A percentile compares a stretch with the other conserved stretches of the same genome.
Evolutionary conservation across 1,140 invertebrate genomes (phyloP).

Genomic region (Reticulitermes speratus): DNA sequence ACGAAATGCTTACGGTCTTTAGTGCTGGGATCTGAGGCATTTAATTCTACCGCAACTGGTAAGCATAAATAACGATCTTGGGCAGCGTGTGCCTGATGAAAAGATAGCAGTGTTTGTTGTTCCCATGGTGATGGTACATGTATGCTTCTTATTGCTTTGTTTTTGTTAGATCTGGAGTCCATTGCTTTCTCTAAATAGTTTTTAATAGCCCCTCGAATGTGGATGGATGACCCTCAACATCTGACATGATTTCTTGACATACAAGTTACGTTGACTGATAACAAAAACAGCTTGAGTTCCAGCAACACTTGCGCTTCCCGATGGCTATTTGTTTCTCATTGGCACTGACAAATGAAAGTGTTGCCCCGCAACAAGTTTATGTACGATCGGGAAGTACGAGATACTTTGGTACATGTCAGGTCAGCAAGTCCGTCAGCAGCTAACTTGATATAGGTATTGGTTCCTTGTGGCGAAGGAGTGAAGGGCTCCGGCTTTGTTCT

Average conservation of each 20-base stretch:
- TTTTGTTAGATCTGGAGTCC: not conserved
- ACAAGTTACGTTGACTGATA: not conserved
- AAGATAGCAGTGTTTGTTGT: not conserved
- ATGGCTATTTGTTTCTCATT: constrained; percentile 8
- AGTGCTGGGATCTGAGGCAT: not conserved
- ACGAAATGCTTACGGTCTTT: not conserved
- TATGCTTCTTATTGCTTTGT: not conserved
- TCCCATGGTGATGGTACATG: not conserved
- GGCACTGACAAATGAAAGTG: constrained; percentile 17
- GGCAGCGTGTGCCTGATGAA: not conserved
- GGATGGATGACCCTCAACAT: not conserved
- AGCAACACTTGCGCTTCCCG: not conserved
- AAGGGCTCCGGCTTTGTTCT: no score
- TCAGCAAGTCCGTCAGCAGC: not conserved
- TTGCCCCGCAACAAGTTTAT: not conserved
- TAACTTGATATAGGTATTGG: no score
- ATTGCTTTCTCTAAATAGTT: constrained; percentile 8
- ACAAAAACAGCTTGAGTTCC: not conserved
- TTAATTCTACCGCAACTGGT: not conserved
- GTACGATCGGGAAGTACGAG: not conserved
- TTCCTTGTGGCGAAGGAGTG: not conserved
- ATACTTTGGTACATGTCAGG: not conserved
- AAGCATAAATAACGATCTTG: not conserved
- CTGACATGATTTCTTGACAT: constrained; percentile 10
- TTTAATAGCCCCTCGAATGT: constrained; percentile 11